Conservation (phyloP, 2,888 invertebrate species). For the Caenorhabditis japonica region DNA sequence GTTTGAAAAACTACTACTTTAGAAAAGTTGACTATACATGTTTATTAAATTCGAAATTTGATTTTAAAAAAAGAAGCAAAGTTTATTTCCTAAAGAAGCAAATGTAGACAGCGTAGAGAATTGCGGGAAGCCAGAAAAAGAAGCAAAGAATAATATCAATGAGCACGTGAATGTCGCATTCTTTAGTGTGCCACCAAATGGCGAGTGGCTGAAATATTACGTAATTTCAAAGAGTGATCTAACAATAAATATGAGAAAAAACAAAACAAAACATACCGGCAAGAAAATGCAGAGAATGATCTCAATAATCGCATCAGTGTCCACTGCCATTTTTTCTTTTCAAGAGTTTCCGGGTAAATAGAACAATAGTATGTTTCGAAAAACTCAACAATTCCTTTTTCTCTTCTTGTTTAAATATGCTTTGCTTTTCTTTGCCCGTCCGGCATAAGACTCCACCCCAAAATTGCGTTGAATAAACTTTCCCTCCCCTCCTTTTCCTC, state of each 20-base stretch:
- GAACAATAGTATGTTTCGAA: too few relatives aligned
- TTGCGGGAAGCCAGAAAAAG: constrained; percentile 60
- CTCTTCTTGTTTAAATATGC: neutral
- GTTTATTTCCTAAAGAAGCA: constrained; percentile 42
- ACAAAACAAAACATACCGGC: constrained; percentile 38
- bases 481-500: neutral
- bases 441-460: neutral
- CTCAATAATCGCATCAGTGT: constrained; percentile 44
- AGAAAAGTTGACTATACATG: neutral
- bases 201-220: constrained; percentile 54
- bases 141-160: constrained; percentile 56
- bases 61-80: too few relatives aligned
- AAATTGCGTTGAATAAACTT: constrained; percentile 2
- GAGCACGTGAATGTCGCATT: constrained; percentile 50
- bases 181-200: constrained; percentile 56
- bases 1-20: neutral
- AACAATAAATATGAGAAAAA: neutral
- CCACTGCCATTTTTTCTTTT: constrained; percentile 51
- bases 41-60: neutral
- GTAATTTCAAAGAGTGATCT: neutral
- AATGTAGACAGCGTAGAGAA: constrained; percentile 55
- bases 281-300: constrained; percentile 55
- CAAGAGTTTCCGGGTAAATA: too few relatives aligned
- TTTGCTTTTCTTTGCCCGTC: neutral
- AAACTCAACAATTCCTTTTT: constrained; percentile 4